These are phyloP conservation scores for Neostethus bicornis DNA, from an alignment of 2,797 vertebrate genomes.

Conservation along the genomic window DNA sequence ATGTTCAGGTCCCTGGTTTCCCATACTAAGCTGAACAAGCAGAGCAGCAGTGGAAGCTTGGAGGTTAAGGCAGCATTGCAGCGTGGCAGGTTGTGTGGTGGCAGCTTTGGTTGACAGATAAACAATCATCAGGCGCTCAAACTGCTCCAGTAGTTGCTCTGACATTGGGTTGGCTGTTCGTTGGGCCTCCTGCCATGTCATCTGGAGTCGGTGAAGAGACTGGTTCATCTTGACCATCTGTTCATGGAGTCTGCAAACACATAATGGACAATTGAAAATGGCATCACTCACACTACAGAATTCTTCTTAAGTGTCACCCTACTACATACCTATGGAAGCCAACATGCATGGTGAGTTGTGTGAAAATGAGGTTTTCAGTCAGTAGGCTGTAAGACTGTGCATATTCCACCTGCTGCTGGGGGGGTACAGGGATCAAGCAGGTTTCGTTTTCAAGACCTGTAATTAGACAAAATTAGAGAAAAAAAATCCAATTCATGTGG, in stretches of 20 bases:
- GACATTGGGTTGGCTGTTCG: slow-evolving; percentile 86
- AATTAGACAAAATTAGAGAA: slow-evolving; percentile 16
- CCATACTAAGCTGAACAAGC: slow-evolving; percentile 90
- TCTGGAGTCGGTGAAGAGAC: slow-evolving; percentile 95
- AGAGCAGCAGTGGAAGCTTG: slow-evolving; percentile 93
- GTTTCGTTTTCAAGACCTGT: slow-evolving; percentile 97
- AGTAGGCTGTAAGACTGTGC: slow-evolving; percentile 92
- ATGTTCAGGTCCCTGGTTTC: slow-evolving; percentile 87
- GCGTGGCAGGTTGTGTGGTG: slow-evolving; percentile 90
- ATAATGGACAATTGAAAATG: slow-evolving; percentile 13
- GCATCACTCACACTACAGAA: slow-evolving; percentile 13
- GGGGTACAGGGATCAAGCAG: slow-evolving; percentile 87
- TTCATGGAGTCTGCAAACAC: slow-evolving; percentile 87
- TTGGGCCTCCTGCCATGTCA: slow-evolving; percentile 94
- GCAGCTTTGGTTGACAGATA: slow-evolving; percentile 97
- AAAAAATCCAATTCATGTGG: slow-evolving; percentile 3
- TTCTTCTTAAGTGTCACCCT: no score
- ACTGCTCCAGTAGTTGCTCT: slow-evolving; percentile 93
- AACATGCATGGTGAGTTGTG: slow-evolving; percentile 90
- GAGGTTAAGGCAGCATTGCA: slow-evolving; percentile 95
- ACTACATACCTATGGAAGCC: slow-evolving; percentile 87
- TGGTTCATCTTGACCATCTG: slow-evolving; percentile 99
- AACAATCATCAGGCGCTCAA: slow-evolving; percentile 95
- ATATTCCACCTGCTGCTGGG: slow-evolving; percentile 85
- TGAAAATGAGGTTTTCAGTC: slow-evolving; percentile 95